Evolutionary conservation across 2,113 vertebrate genomes (phyloP).

Genomic region (Nothocercus julius): DNA sequence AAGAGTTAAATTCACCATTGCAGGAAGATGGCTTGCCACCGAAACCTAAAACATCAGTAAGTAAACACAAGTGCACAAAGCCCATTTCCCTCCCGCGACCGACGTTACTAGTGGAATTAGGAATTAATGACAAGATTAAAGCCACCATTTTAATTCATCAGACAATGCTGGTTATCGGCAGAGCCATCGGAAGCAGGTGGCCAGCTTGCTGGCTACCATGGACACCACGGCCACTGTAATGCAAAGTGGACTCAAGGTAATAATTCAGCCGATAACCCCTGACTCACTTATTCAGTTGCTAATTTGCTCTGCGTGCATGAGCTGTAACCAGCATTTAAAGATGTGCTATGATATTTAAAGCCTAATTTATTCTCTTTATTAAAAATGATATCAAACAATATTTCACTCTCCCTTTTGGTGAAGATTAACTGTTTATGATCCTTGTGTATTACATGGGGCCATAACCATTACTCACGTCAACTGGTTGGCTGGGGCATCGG

Average conservation of each 20-base stretch:
- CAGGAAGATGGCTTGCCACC: neutral
- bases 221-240: conserved; percentile 21
- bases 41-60: conserved; percentile 4
- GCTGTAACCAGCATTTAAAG: conserved; percentile 44
- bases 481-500: neutral
- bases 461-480: conserved; percentile 1
- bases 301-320: conserved; percentile 8
- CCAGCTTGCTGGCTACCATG: conserved; percentile 32
- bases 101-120: conserved; percentile 57
- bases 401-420: conserved; percentile 64
- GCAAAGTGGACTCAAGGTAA: conserved; percentile 61
- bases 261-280: conserved; percentile 73
- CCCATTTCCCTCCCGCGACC: neutral
- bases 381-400: conserved; percentile 63
- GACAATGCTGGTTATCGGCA: conserved; percentile 57
- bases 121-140: conserved; percentile 61
- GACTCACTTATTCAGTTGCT: conserved; percentile 50
- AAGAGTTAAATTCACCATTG: neutral
- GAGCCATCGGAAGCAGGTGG: conserved; percentile 43
- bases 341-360: conserved; percentile 50
- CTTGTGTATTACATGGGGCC: neutral
- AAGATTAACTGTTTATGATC: conserved; percentile 65
- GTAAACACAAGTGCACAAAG: neutral
- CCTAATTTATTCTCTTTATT: conserved; percentile 72
- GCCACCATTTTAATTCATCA: conserved; percentile 39